phyloP scores from a whole-genome alignment of 2,888 invertebrate genomes.

The Neocrepidodera transversa region DNA sequence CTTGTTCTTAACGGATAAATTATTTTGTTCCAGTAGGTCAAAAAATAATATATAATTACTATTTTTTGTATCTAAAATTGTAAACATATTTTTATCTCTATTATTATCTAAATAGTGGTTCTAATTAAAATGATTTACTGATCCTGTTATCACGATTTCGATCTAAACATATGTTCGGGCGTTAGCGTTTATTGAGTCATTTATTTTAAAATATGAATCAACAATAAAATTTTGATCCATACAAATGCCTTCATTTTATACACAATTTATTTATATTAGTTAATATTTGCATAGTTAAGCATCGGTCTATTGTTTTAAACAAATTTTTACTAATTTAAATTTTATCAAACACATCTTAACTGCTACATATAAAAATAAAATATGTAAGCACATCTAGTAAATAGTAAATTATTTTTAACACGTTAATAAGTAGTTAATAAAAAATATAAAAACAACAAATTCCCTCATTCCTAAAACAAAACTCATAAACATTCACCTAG shows the following conservation, averaged over 20 bases:
- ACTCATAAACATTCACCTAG: background rate
- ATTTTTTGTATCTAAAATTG: too few species aligned
- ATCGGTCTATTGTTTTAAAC: conserved; percentile 3
- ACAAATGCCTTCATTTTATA: background rate
- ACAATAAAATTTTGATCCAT: background rate
- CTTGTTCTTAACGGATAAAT: too few species aligned
- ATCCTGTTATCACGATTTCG: conserved; percentile 8
- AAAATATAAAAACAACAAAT: too few species aligned
- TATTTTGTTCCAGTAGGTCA: too few species aligned
- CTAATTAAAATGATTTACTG: conserved; percentile 17
- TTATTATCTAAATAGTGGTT: conserved; percentile 4
- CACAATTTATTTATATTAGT: conserved; percentile 1
- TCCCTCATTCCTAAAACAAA: too few species aligned
- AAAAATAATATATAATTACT: too few species aligned
- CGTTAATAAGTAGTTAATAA: too few species aligned
- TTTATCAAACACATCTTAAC: conserved; percentile 1
- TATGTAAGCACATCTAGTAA: too few species aligned
- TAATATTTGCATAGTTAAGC: conserved; percentile 2
- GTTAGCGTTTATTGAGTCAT: conserved; percentile 11
- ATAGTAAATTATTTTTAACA: too few species aligned
- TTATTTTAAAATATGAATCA: conserved; percentile 16
- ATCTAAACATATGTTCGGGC: conserved; percentile 16
- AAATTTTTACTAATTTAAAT: conserved; percentile 1
- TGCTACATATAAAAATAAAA: background rate
- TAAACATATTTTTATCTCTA: background rate